Percentiles rank a stretch among this genome's conserved stretches.
phyloP scores from a whole-genome alignment of 2,888 invertebrate species.

The Lampropteryx suffumata region DNA sequence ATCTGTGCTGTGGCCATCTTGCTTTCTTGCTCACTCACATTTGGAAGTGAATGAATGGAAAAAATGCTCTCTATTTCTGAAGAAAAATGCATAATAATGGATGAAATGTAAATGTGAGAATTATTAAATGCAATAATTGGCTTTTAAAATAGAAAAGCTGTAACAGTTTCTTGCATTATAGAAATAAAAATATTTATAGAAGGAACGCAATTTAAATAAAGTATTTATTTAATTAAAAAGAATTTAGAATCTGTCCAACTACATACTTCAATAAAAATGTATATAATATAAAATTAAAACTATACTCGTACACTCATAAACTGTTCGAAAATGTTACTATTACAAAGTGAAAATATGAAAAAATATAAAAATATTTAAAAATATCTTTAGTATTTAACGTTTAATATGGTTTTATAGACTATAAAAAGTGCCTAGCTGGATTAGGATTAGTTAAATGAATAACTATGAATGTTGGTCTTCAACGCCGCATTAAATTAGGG shows the following conservation, averaged over 20 bases:
- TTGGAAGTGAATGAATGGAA: slow-evolving; percentile 23
- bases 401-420: slow-evolving; percentile 41
- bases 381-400: slow-evolving; percentile 14
- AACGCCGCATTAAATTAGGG: too few relatives aligned
- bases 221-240: slow-evolving; percentile 26
- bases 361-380: slow-evolving; percentile 22
- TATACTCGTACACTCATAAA: slow-evolving; percentile 12
- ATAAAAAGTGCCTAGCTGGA: slow-evolving; percentile 60
- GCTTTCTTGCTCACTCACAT: slow-evolving; percentile 10
- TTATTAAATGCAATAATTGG: slow-evolving; percentile 22
- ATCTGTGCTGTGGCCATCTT: slow-evolving; percentile 12
- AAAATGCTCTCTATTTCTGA: slow-evolving; percentile 31
- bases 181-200: slow-evolving; percentile 30
- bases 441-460: slow-evolving; percentile 33
- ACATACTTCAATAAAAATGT: slow-evolving; percentile 24
- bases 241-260: slow-evolving; percentile 33
- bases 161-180: slow-evolving; percentile 15
- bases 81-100: slow-evolving; percentile 25
- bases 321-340: slow-evolving; percentile 21
- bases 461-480: neutral
- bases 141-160: slow-evolving; percentile 26
- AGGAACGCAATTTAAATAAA: slow-evolving; percentile 1
- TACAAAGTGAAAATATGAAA: slow-evolving; percentile 13
- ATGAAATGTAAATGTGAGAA: slow-evolving; percentile 12
- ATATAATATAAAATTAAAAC: slow-evolving; percentile 10